Evolutionary conservation across 2,888 invertebrate species (phyloP).

Genomic region (Amiota communis): DNA sequence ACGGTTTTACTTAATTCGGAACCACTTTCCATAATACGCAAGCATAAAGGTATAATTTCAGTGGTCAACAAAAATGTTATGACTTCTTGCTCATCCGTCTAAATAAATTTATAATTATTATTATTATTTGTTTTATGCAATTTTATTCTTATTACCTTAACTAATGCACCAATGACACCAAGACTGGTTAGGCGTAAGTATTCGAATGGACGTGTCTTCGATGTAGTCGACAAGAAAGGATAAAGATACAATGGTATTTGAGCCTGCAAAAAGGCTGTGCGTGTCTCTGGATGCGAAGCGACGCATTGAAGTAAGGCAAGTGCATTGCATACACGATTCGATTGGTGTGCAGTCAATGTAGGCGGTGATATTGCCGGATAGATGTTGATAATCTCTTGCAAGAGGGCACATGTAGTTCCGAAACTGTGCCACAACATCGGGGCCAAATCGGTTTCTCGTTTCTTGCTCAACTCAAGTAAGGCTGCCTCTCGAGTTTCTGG

Average conservation of each 20-base stretch:
- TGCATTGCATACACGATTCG: conserved; percentile 99
- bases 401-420: conserved; percentile 90
- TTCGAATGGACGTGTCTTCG: conserved; percentile 98
- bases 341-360: conserved; percentile 97
- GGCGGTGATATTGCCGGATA: conserved; percentile 99
- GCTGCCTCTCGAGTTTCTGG: conserved; percentile 97
- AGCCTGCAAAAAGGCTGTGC: conserved; percentile 95
- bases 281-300: conserved; percentile 98
- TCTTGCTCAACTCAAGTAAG: conserved; percentile 91
- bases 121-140: too few species aligned
- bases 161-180: conserved; percentile 98
- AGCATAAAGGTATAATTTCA: conserved; percentile 98
- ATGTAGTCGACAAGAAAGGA: conserved; percentile 98
- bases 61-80: conserved; percentile 98
- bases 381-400: conserved; percentile 98
- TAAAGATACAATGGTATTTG: conserved; percentile 98
- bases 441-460: conserved; percentile 89
- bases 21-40: conserved; percentile 99
- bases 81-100: conserved; percentile 99
- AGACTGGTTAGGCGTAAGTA: conserved; percentile 98
- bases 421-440: conserved; percentile 99
- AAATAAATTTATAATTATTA: too few species aligned
- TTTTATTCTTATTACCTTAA: conserved; percentile 78
- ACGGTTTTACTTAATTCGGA: conserved; percentile 99
- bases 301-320: conserved; percentile 98